Conservation (phyloP, 2,888 invertebrate genomes). For the Syrista parreyssii region DNA sequence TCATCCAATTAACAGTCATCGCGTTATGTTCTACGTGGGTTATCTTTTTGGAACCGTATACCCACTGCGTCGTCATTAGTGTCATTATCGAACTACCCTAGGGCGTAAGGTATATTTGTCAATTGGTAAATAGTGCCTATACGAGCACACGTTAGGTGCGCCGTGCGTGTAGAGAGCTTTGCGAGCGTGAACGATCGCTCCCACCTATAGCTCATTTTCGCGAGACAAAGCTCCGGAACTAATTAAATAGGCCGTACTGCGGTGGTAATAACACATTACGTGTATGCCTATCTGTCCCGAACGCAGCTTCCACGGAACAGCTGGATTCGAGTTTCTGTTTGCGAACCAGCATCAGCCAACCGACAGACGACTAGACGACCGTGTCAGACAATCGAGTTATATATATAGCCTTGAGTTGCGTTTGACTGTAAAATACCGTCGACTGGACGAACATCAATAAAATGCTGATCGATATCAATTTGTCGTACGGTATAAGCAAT, state of each 20-base stretch:
- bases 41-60: not conserved
- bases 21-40: not conserved
- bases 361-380: not conserved
- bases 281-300: conserved; percentile 10
- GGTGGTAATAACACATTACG: conserved; percentile 38
- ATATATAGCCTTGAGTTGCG: not conserved
- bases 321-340: not conserved
- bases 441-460: not conserved
- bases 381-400: not conserved
- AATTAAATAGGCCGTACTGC: conserved; percentile 42
- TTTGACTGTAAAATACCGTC: not conserved
- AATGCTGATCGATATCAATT: not conserved
- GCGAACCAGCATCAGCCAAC: not conserved
- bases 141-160: not conserved
- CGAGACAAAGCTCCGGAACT: conserved; percentile 37
- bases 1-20: not conserved
- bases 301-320: conserved; percentile 3
- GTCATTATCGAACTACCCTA: not conserved
- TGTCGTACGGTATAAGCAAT: not conserved
- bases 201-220: not conserved
- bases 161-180: not conserved
- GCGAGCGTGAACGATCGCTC: not conserved
- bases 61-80: not conserved
- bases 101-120: not conserved
- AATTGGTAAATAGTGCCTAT: not conserved